Conservation (phyloP, 2,113 vertebrate species). For the Ibidorhyncha struthersii region DNA sequence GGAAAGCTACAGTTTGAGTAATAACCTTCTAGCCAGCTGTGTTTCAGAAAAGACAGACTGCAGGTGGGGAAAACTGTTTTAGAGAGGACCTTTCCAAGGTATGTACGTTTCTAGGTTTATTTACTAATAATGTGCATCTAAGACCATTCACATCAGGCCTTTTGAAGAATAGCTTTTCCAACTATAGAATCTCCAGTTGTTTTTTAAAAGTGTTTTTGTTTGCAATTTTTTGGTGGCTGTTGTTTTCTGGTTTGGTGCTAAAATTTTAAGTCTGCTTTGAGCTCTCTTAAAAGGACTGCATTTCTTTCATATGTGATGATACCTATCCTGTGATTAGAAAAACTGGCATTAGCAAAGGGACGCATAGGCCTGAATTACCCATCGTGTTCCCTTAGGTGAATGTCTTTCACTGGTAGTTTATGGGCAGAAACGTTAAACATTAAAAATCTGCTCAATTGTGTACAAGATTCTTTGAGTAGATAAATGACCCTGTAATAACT, state of each 20-base stretch:
- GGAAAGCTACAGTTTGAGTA: neutral
- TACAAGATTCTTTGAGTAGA: constrained; percentile 17
- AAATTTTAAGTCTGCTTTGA: neutral
- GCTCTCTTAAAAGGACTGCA: neutral
- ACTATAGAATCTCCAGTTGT: neutral
- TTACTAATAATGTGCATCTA: neutral
- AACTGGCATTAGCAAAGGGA: neutral
- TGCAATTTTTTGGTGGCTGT: neutral
- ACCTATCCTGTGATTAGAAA: neutral
- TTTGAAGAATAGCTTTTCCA: neutral
- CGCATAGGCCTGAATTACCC: neutral
- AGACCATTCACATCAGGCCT: neutral
- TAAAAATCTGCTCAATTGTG: constrained; percentile 21
- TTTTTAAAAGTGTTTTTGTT: neutral
- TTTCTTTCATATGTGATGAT: neutral
- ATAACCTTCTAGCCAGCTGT: neutral
- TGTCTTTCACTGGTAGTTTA: neutral
- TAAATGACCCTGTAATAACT: constrained; percentile 36
- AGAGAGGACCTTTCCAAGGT: neutral
- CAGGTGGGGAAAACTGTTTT: neutral
- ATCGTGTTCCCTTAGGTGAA: neutral
- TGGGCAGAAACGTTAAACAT: constrained; percentile 43
- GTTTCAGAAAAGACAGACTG: neutral
- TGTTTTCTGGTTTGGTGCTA: neutral
- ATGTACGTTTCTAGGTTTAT: neutral